Percentiles rank a stretch among this genome's conserved stretches.
phyloP scores from a whole-genome alignment of 1,140 invertebrate genomes.

The Zophobas atratus region DNA sequence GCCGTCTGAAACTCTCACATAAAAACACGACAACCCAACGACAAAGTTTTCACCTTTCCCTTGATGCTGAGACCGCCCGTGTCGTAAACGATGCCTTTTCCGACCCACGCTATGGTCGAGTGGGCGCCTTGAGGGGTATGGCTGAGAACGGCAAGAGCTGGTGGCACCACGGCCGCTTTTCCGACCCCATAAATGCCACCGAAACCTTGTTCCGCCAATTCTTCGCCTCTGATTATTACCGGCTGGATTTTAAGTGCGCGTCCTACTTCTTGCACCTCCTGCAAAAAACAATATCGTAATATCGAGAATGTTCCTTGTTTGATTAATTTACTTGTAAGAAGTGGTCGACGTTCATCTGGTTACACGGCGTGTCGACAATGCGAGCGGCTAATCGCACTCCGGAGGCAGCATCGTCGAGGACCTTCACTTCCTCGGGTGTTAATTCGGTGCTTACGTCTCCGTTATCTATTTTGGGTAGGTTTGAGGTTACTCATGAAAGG shows the following conservation, averaged over 20 bases:
- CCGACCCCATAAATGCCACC: slow-evolving; percentile 93
- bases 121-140: slow-evolving; percentile 78
- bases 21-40: slow-evolving; percentile 13
- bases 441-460: slow-evolving; percentile 62
- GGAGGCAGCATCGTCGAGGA: slow-evolving; percentile 75
- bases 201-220: slow-evolving; percentile 81
- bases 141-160: slow-evolving; percentile 85
- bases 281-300: slow-evolving; percentile 58
- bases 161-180: slow-evolving; percentile 82
- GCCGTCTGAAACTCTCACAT: slow-evolving; percentile 71
- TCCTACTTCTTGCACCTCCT: slow-evolving; percentile 81
- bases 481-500: no score
- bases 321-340: slow-evolving; percentile 77
- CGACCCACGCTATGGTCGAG: slow-evolving; percentile 89
- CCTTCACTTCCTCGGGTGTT: slow-evolving; percentile 74
- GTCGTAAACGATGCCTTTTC: slow-evolving; percentile 95
- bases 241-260: slow-evolving; percentile 77
- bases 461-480: background rate
- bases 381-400: slow-evolving; percentile 82
- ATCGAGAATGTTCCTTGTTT: slow-evolving; percentile 12
- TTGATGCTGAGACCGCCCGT: slow-evolving; percentile 95
- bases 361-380: slow-evolving; percentile 89
- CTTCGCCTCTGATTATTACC: slow-evolving; percentile 83
- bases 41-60: slow-evolving; percentile 76
- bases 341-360: slow-evolving; percentile 86